phyloP scores from a whole-genome alignment of 2,797 vertebrate species.

The Mormyrops attenuatus region DNA sequence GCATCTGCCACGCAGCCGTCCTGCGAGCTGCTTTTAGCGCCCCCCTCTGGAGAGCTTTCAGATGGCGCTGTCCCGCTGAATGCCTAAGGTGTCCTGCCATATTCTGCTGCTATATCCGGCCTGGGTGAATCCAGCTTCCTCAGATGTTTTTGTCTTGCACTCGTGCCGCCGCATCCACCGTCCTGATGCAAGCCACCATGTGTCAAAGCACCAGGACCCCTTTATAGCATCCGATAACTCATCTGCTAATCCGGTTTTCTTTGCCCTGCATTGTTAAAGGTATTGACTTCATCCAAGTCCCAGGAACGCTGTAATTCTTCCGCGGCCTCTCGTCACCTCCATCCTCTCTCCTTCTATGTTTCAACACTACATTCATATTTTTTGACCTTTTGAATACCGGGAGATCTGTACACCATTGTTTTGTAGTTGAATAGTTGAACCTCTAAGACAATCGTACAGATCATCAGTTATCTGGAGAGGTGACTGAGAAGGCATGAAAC shows the following conservation, averaged over 20 bases:
- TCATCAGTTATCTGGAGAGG: background rate
- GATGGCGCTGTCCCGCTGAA: background rate
- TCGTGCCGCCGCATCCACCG: background rate
- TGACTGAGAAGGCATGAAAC: background rate
- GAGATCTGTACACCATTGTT: background rate
- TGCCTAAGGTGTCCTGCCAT: conserved; percentile 44
- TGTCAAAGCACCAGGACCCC: conserved; percentile 22
- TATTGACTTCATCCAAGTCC: conserved; percentile 28
- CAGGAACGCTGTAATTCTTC: conserved; percentile 19
- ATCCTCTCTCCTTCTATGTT: background rate
- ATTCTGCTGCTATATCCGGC: conserved; percentile 54
- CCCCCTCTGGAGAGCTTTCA: background rate
- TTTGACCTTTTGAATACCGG: background rate
- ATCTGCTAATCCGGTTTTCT: conserved; percentile 39
- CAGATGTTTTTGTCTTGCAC: background rate
- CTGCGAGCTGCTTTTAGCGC: background rate
- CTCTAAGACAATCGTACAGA: background rate
- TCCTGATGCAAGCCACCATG: background rate
- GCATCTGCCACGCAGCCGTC: background rate
- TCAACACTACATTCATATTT: background rate
- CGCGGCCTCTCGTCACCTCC: background rate
- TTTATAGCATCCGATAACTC: conserved; percentile 35
- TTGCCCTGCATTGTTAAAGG: conserved; percentile 19
- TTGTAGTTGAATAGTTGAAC: background rate
- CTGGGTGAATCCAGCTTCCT: conserved; percentile 45